Conservation (phyloP, 2,797 vertebrate species). For the Epinephelus awoara region DNA sequence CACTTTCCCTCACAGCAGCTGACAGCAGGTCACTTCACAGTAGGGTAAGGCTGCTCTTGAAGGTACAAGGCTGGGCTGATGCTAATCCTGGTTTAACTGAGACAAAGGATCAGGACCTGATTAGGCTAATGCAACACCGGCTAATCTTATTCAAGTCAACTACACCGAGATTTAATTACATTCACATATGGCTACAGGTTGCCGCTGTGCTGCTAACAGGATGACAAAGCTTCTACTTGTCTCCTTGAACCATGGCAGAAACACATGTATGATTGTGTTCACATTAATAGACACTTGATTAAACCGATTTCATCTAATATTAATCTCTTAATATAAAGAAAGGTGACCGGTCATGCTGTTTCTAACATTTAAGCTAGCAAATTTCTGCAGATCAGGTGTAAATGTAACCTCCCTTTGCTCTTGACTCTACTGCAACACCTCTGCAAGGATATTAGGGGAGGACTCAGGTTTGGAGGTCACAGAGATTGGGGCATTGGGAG, state of each 20-base stretch:
- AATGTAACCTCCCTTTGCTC: neutral
- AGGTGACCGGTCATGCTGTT: neutral
- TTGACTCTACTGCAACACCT: neutral
- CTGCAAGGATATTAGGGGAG: constrained; percentile 1
- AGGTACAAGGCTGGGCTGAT: constrained; percentile 20
- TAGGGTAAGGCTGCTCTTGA: constrained; percentile 23
- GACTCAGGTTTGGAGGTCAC: constrained; percentile 29
- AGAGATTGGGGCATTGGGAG: constrained; percentile 1
- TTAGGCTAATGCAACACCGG: constrained; percentile 72
- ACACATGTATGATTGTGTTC: fast-evolving
- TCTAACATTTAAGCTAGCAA: neutral
- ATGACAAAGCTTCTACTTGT: neutral
- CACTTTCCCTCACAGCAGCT: neutral
- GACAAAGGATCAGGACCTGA: constrained; percentile 72
- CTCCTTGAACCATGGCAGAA: neutral
- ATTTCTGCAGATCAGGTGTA: neutral
- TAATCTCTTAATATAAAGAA: constrained; percentile 12
- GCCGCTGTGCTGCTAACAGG: neutral
- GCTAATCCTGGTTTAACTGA: constrained; percentile 72
- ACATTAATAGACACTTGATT: neutral
- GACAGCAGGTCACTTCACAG: constrained; percentile 26
- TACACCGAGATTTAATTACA: constrained; percentile 62
- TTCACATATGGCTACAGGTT: constrained; percentile 32
- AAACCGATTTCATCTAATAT: neutral
- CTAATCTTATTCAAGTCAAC: constrained; percentile 78